phyloP scores from a whole-genome alignment of 2,113 vertebrate genomes.

The Corythornis vintsioides region DNA sequence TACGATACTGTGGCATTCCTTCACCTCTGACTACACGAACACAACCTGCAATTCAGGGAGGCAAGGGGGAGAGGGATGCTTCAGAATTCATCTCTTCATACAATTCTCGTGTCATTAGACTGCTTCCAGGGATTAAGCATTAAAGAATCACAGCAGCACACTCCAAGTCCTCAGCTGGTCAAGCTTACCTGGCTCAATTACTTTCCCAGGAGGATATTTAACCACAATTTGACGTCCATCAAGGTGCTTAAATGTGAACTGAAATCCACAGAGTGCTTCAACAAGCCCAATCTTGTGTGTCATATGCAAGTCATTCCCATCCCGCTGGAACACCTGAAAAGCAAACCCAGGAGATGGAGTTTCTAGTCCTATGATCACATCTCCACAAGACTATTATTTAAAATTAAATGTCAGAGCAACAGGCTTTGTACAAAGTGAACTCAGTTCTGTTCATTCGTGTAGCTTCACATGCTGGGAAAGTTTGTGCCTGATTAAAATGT shows the following conservation, averaged over 20 bases:
- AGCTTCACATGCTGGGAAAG: neutral
- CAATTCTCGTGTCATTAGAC: neutral
- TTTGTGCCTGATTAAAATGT: neutral
- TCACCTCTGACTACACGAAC: constrained; percentile 92
- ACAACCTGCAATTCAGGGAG: constrained; percentile 77
- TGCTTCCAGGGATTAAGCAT: neutral
- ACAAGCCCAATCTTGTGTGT: constrained; percentile 95
- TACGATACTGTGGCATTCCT: constrained; percentile 98
- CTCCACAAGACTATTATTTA: neutral
- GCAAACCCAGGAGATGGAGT: neutral
- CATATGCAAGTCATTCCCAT: constrained; percentile 95
- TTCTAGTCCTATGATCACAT: neutral
- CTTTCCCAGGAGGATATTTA: constrained; percentile 95
- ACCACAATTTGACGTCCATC: constrained; percentile 95
- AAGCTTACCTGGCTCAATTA: constrained; percentile 93
- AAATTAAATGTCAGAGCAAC: neutral
- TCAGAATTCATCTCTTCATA: neutral
- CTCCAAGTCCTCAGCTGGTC: neutral
- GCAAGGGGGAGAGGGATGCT: neutral
- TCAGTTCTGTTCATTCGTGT: neutral
- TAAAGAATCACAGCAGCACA: neutral
- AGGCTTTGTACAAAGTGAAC: neutral
- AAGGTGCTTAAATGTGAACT: constrained; percentile 94
- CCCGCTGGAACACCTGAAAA: constrained; percentile 82
- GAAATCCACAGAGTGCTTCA: constrained; percentile 96